A percentile compares a stretch with the other conserved stretches of the same genome.
Evolutionary conservation across 2,113 vertebrate genomes (phyloP).

Genomic region (Hyla sarda): DNA sequence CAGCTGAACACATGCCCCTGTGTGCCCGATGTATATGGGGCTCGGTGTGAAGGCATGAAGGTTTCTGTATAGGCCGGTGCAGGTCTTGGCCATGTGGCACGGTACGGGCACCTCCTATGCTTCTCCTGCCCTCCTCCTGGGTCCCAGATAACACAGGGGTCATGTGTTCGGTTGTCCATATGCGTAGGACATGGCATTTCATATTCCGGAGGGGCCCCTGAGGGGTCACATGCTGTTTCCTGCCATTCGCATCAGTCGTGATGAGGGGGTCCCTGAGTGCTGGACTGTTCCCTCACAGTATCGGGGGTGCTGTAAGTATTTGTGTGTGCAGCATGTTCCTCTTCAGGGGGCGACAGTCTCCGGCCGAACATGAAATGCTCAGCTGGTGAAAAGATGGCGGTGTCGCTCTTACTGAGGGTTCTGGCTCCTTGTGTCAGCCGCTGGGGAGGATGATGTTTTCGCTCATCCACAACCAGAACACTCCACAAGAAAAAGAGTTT

Average conservation of each 20-base stretch:
- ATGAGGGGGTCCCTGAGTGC: neutral
- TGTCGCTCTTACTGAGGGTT: neutral
- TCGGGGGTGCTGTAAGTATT: slow-evolving; percentile 4
- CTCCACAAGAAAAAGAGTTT: neutral
- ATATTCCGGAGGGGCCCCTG: neutral
- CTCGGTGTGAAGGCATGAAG: too few relatives aligned
- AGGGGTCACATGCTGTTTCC: slow-evolving; percentile 16
- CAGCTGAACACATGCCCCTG: neutral
- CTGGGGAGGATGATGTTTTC: neutral
- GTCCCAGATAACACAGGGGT: neutral
- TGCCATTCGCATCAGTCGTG: neutral
- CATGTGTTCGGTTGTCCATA: neutral
- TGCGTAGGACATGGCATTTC: neutral
- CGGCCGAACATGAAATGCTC: slow-evolving; percentile 28
- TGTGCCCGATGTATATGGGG: neutral
- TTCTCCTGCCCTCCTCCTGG: neutral
- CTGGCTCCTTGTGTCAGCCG: neutral
- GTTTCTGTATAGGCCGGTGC: neutral
- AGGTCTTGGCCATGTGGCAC: neutral
- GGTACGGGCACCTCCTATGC: too few relatives aligned
- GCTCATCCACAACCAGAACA: neutral
- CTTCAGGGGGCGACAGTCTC: neutral
- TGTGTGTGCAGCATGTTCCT: slow-evolving; percentile 3
- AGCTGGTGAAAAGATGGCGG: neutral
- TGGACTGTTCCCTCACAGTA: neutral